phyloP scores from a whole-genome alignment of 2,888 invertebrate genomes.

The Monopis laevigella region DNA sequence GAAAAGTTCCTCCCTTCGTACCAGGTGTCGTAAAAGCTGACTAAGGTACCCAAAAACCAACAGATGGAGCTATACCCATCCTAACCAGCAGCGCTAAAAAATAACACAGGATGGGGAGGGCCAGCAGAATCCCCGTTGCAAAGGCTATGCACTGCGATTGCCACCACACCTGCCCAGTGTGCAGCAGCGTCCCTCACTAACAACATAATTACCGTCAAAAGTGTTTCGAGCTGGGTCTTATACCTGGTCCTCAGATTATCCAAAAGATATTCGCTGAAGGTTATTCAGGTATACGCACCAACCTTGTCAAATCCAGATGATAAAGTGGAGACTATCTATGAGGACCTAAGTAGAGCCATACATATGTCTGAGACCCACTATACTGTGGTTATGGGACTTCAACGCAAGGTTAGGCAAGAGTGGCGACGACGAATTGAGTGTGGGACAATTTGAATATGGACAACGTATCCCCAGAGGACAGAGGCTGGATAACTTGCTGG shows the following conservation, averaged over 20 bases:
- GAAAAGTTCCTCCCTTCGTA: too few species aligned
- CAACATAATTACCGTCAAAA: background rate
- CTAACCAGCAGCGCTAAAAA: too few species aligned
- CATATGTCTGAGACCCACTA: background rate
- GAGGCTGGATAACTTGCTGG: background rate
- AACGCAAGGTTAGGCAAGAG: background rate
- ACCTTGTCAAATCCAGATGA: background rate
- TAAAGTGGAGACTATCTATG: background rate
- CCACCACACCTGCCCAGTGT: too few species aligned
- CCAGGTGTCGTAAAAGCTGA: too few species aligned
- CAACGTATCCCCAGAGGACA: background rate
- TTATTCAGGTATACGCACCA: background rate
- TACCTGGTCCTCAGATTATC: background rate
- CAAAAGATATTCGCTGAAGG: too few species aligned
- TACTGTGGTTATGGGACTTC: background rate
- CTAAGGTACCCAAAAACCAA: too few species aligned
- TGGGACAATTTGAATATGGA: background rate
- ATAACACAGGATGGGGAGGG: too few species aligned
- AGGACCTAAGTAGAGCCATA: background rate
- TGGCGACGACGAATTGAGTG: background rate
- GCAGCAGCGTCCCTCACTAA: too few species aligned
- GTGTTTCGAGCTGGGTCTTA: background rate
- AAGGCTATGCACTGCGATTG: too few species aligned
- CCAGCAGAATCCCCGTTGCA: too few species aligned
- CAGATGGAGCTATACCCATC: too few species aligned